A percentile compares a stretch with the other conserved stretches of the same genome.
Evolutionary conservation across 2,888 invertebrate genomes (phyloP).

Genomic region (Lycia hirtaria): DNA sequence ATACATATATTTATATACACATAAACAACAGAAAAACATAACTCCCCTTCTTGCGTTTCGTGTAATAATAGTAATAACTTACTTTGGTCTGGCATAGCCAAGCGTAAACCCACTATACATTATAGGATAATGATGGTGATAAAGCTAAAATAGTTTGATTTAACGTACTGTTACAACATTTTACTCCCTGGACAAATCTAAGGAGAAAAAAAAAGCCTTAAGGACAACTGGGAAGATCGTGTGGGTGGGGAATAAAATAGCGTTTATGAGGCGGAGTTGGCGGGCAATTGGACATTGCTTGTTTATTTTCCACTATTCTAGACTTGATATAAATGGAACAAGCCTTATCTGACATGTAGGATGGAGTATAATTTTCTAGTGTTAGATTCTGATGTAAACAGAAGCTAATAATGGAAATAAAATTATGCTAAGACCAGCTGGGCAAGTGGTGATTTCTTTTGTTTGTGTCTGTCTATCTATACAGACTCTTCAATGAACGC

Average conservation of each 20-base stretch:
- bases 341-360: slow-evolving; percentile 4
- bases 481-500: too few relatives aligned
- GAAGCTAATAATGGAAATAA: too few relatives aligned
- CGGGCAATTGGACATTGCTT: slow-evolving; percentile 48
- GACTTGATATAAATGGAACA: slow-evolving; percentile 13
- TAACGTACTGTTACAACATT: neutral
- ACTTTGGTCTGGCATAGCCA: too few relatives aligned
- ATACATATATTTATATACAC: too few relatives aligned
- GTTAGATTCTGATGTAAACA: too few relatives aligned
- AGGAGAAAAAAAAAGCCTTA: slow-evolving; percentile 41
- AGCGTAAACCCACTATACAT: too few relatives aligned
- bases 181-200: slow-evolving; percentile 9
- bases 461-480: too few relatives aligned
- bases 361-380: neutral
- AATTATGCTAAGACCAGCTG: too few relatives aligned
- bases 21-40: too few relatives aligned
- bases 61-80: too few relatives aligned
- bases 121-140: neutral
- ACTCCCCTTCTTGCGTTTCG: too few relatives aligned
- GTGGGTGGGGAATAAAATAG: slow-evolving; percentile 44
- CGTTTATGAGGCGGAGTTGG: slow-evolving; percentile 46
- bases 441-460: too few relatives aligned
- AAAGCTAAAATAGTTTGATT: neutral
- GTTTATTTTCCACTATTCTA: slow-evolving; percentile 37
- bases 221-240: slow-evolving; percentile 33